Evolutionary conservation across 2,797 vertebrate species (phyloP).

Genomic region (Catharus ustulatus): DNA sequence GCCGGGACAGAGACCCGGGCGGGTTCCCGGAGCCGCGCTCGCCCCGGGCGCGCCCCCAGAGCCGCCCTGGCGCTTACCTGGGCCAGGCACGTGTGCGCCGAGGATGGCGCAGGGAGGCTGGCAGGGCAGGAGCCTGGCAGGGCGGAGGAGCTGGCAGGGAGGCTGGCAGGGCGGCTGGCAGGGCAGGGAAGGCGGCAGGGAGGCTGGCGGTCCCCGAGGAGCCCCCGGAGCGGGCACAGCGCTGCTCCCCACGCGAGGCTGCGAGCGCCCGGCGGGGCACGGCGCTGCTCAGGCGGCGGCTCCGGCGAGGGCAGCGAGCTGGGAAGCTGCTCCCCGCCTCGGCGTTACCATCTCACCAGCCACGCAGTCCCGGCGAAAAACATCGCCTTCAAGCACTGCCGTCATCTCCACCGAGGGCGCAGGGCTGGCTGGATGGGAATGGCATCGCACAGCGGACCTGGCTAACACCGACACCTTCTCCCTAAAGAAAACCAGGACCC

Average conservation of each 20-base stretch:
- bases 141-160: not conserved
- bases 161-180: not conserved
- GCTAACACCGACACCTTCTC: not conserved
- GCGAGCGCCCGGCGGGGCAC: not conserved
- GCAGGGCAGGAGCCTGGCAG: not conserved
- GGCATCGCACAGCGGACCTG: not conserved
- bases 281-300: not conserved
- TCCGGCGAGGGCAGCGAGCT: not conserved
- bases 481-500: not conserved
- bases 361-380: not conserved
- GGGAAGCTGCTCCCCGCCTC: conserved; percentile 6
- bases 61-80: conserved; percentile 7
- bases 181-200: not conserved
- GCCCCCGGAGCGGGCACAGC: not conserved
- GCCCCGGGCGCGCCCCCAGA: not conserved
- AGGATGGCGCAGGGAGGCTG: not conserved
- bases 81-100: not conserved
- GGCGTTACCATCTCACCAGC: not conserved
- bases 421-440: not conserved
- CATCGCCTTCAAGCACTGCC: not conserved
- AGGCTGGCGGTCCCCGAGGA: not conserved
- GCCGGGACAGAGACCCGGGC: no score
- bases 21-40: accelerated
- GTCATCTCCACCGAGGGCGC: not conserved
- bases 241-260: not conserved